A percentile compares a stretch with the other conserved stretches of the same genome.
These are phyloP conservation scores for Euura saliciscinereae DNA, from an alignment of 1,140 invertebrate species.

Conservation along the genomic window DNA sequence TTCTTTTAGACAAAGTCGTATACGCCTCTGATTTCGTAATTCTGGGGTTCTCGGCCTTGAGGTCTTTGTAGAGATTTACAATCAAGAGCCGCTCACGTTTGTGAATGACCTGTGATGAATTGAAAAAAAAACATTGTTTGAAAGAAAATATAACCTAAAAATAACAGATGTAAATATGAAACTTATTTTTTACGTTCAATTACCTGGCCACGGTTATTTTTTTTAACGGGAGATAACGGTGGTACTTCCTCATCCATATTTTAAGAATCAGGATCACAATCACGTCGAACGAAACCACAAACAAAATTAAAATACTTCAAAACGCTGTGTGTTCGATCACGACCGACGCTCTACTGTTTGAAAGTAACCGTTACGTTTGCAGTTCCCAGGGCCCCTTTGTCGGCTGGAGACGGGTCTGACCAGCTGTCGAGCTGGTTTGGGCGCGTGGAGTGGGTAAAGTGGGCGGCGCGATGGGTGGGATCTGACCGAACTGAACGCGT, in stretches of 20 bases:
- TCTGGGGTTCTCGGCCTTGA: neutral
- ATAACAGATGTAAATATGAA: neutral
- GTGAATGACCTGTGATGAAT: constrained; percentile 3
- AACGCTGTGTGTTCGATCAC: too few species aligned
- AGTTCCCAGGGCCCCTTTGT: too few species aligned
- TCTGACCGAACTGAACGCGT: too few species aligned
- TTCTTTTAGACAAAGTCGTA: neutral
- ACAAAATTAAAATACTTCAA: too few species aligned
- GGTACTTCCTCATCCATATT: neutral
- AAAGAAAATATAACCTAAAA: neutral
- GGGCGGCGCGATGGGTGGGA: too few species aligned
- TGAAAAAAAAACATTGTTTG: neutral
- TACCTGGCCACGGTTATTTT: neutral
- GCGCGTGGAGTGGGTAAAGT: too few species aligned
- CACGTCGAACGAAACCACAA: too few species aligned
- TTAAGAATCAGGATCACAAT: neutral
- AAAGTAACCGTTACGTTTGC: too few species aligned
- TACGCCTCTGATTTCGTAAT: neutral
- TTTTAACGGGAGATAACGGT: neutral
- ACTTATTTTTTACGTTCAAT: neutral
- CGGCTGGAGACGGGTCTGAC: too few species aligned
- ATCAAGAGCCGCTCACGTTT: neutral
- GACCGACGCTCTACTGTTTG: too few species aligned
- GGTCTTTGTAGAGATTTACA: neutral
- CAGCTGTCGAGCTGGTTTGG: too few species aligned